These are phyloP conservation scores for Melanotaenia duboulayi DNA, from an alignment of 2,113 vertebrate genomes.

Conservation along the genomic window DNA sequence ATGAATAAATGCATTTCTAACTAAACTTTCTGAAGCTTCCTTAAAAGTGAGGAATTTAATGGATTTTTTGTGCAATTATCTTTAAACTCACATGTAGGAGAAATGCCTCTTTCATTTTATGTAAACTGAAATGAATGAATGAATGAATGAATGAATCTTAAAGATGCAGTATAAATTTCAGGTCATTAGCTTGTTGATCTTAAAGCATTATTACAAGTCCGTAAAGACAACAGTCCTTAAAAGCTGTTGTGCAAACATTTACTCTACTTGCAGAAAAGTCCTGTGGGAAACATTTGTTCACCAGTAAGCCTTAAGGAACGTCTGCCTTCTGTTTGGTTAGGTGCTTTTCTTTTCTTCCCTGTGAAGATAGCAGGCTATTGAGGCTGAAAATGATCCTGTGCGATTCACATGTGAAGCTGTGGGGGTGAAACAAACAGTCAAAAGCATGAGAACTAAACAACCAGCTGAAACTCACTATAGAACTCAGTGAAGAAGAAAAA, in stretches of 20 bases:
- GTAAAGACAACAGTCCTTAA: neutral
- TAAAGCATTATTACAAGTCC: neutral
- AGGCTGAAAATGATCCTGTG: neutral
- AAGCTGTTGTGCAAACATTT: constrained; percentile 1
- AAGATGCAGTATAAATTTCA: no score
- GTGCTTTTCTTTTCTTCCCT: neutral
- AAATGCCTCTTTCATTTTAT: no score
- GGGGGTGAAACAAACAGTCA: neutral
- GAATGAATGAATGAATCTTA: no score
- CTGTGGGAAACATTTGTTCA: neutral
- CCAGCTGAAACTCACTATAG: neutral
- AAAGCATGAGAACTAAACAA: neutral
- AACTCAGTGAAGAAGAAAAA: neutral
- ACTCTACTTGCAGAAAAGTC: neutral
- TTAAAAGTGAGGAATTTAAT: no score
- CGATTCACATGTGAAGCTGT: neutral
- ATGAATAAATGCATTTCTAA: no score
- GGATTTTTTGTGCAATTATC: no score
- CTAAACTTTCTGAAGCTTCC: no score
- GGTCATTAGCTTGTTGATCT: neutral
- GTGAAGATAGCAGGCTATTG: neutral
- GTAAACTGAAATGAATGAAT: no score
- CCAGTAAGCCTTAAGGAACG: neutral
- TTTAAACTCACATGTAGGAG: no score
- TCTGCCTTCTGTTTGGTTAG: neutral